Evolutionary conservation across 2,113 vertebrate species (phyloP), one percentile per base, ranked within the genome.

Genomic region (Halcyon malimbica): DNA sequence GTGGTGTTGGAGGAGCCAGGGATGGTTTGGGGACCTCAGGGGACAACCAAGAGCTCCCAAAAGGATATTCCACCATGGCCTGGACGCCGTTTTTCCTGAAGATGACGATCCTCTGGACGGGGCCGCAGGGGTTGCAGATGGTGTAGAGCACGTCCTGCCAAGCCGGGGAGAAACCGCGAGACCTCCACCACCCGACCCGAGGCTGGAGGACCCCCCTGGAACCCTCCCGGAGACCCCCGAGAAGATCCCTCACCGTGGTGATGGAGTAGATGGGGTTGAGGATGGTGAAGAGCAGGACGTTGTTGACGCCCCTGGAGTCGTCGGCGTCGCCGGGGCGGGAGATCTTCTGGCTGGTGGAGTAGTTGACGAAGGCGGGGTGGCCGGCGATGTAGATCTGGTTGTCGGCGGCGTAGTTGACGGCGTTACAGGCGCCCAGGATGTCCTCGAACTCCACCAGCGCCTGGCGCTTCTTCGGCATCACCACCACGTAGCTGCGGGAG

Each of bases 31-130:
- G 18, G 56, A 33, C 16, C 56, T 33, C 56, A n/a, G n/a, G 41
- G 10, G 41, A 5, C 41, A 11, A 11, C 13, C 11, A 18, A 33
- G 16, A 31, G 31, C 57, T 21, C 57, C 35, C 16, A 26, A 87
- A 98, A 99, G 99, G 99, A 99, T 99, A 99, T 99, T 99, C 99
- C 71, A 99, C 99, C 99, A 99, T 99, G 65, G 99, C 99, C 95
- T 99, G 99, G 28, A 99, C 99, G 0, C 99, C 99, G 80, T 99
- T 99, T 96, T 99, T 99, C 86, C 99, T 98, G 97, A 99, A 99
- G 96, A 99, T 99, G 65, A 99, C 99, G n/a, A 99, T 99, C 92
- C 99, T 98, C 97, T 99, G 99, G 18, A 99, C 99, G 3, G 99
- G 99, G 18, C 99, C 99, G 16, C 99, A 99, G 70, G 99, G 99